These are phyloP conservation scores for Brachionus koreanus DNA, from an alignment of 1,140 invertebrate genomes.

Conservation along the genomic window DNA sequence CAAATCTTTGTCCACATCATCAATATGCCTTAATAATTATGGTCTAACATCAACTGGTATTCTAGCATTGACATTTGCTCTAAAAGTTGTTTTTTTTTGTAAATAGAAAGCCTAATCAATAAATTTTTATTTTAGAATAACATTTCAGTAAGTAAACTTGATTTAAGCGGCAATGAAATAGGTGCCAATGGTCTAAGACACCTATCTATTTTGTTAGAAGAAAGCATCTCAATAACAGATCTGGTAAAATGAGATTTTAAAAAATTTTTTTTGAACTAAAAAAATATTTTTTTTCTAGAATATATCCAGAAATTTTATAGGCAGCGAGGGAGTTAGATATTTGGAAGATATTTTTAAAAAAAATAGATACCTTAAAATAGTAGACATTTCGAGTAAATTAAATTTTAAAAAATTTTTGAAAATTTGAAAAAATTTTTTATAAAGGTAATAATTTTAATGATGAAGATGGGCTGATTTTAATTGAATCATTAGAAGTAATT, in stretches of 20 bases:
- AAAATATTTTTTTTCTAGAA: not conserved
- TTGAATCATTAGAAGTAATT: slow-evolving; percentile 45
- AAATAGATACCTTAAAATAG: slow-evolving; percentile 20
- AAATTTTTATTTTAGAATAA: slow-evolving; percentile 41
- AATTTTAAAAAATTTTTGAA: not conserved
- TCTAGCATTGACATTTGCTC: slow-evolving; percentile 1
- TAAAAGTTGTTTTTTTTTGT: not conserved
- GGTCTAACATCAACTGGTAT: slow-evolving; percentile 37
- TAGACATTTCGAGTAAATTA: slow-evolving; percentile 39
- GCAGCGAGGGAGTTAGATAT: not conserved
- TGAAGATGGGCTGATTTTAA: slow-evolving; percentile 12
- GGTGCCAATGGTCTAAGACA: slow-evolving; percentile 1
- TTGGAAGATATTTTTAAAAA: slow-evolving; percentile 27
- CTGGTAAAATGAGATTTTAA: slow-evolving; percentile 20
- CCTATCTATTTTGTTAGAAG: slow-evolving; percentile 33
- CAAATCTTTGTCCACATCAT: slow-evolving; percentile 1
- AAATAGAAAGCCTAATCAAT: not conserved
- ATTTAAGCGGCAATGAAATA: slow-evolving; percentile 45
- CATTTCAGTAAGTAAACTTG: slow-evolving; percentile 37
- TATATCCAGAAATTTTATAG: slow-evolving; percentile 24
- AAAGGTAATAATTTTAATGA: slow-evolving; percentile 43
- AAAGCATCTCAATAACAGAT: slow-evolving; percentile 45
- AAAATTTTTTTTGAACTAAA: not conserved
- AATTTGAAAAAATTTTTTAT: not conserved
- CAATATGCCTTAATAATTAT: not conserved